Evolutionary conservation across 2,113 vertebrate genomes (phyloP).

Genomic region (Gavialis gangeticus): DNA sequence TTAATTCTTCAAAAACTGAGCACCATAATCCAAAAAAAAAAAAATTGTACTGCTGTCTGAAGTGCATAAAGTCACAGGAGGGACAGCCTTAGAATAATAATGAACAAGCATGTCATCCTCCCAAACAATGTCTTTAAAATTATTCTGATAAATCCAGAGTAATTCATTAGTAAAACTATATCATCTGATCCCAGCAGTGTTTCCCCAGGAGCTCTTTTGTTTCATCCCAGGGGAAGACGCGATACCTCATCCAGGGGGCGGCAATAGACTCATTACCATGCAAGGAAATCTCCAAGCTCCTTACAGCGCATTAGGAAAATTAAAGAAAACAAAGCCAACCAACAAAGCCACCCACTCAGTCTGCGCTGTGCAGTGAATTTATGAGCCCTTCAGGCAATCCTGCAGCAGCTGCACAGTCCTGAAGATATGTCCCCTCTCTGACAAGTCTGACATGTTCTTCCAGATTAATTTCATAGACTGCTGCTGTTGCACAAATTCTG

Average conservation of each 20-base stretch:
- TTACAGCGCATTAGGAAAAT: constrained; percentile 59
- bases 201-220: constrained; percentile 49
- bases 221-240: constrained; percentile 43
- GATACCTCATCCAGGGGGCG: background rate
- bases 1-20: constrained; percentile 50
- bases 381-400: constrained; percentile 44
- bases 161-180: constrained; percentile 57
- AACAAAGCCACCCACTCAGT: constrained; percentile 50
- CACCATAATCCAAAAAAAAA: constrained; percentile 36
- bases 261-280: constrained; percentile 35
- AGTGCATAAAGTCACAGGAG: constrained; percentile 26
- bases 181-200: constrained; percentile 45
- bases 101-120: constrained; percentile 4
- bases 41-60: constrained; percentile 20
- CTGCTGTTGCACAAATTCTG: background rate
- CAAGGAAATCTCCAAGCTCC: constrained; percentile 34
- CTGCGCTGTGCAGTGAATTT: constrained; percentile 43
- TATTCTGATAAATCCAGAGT: constrained; percentile 55
- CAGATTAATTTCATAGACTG: constrained; percentile 13
- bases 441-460: constrained; percentile 21
- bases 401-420: constrained; percentile 35
- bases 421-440: background rate
- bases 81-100: constrained; percentile 63
- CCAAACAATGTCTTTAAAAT: constrained; percentile 41
- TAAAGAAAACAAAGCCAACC: constrained; percentile 51